Conservation (phyloP, 1,140 invertebrate genomes). For the Neodiprion fabricii region DNA sequence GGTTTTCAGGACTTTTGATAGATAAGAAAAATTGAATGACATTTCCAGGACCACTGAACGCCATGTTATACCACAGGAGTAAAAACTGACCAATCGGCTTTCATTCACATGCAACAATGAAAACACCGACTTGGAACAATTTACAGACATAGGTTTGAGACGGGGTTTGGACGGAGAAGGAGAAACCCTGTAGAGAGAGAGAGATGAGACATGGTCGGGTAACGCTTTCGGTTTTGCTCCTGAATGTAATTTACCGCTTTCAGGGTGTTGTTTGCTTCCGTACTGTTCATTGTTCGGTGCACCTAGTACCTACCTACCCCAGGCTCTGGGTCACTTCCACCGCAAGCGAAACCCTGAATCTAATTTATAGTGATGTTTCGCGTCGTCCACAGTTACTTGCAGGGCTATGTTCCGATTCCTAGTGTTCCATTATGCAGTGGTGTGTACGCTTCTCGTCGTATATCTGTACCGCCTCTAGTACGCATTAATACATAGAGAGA, state of each 20-base stretch:
- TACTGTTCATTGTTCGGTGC: not conserved
- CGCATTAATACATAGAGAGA: not conserved
- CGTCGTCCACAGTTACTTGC: conserved; percentile 56
- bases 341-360: conserved; percentile 33
- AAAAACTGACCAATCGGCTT: too few relatives aligned
- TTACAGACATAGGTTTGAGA: too few relatives aligned
- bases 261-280: not conserved
- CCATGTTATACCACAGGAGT: too few relatives aligned
- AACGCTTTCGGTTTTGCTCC: conserved; percentile 4
- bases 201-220: not conserved
- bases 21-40: too few relatives aligned
- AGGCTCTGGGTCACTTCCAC: conserved; percentile 1
- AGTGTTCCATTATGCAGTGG: conserved; percentile 55
- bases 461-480: not conserved
- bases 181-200: too few relatives aligned
- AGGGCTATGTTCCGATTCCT: conserved; percentile 57
- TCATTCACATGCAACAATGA: too few relatives aligned
- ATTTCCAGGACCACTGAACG: too few relatives aligned
- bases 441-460: not conserved
- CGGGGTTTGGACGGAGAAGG: too few relatives aligned
- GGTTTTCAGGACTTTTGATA: too few relatives aligned
- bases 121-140: too few relatives aligned
- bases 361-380: conserved; percentile 61
- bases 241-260: not conserved
- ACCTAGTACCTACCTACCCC: not conserved